Evolutionary conservation across 2,888 invertebrate genomes (phyloP).

Genomic region (Andrena fulva): DNA sequence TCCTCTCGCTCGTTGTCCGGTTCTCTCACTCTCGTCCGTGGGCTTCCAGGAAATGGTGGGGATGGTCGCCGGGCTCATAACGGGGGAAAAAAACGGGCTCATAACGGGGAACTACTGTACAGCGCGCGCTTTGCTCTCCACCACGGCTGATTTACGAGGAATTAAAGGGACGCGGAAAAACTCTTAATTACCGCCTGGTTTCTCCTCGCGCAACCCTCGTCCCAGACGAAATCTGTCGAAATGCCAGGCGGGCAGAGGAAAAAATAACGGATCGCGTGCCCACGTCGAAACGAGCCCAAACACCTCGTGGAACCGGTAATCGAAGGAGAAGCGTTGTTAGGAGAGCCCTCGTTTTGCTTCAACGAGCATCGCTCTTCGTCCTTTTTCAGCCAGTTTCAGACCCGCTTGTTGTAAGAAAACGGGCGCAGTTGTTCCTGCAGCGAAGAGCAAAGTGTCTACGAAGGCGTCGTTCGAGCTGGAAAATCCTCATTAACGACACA

Average conservation of each 20-base stretch:
- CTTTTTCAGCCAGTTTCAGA: too few species aligned
- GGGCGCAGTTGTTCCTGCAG: background rate
- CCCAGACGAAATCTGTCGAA: conserved; percentile 13
- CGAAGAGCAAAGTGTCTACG: background rate
- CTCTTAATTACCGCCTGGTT: conserved; percentile 24
- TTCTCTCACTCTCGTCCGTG: too few species aligned
- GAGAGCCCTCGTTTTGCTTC: background rate
- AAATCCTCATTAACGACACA: background rate
- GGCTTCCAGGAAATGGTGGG: too few species aligned
- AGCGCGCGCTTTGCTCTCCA: conserved; percentile 26
- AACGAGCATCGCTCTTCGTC: background rate
- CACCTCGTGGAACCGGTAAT: background rate
- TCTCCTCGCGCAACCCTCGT: background rate
- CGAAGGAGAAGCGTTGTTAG: background rate
- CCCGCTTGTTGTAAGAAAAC: background rate
- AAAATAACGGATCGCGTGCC: conserved; percentile 5
- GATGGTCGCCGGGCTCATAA: too few species aligned
- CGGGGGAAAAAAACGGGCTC: too few species aligned
- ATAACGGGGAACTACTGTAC: too few species aligned
- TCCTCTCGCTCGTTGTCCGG: too few species aligned
- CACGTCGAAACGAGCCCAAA: background rate
- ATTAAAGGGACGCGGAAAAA: conserved; percentile 45
- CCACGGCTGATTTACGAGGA: conserved; percentile 51
- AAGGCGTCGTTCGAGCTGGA: background rate
- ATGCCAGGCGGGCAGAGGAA: background rate